These are phyloP conservation scores for Criorhina ranunculi DNA, from an alignment of 2,888 invertebrate species.

Conservation along the genomic window DNA sequence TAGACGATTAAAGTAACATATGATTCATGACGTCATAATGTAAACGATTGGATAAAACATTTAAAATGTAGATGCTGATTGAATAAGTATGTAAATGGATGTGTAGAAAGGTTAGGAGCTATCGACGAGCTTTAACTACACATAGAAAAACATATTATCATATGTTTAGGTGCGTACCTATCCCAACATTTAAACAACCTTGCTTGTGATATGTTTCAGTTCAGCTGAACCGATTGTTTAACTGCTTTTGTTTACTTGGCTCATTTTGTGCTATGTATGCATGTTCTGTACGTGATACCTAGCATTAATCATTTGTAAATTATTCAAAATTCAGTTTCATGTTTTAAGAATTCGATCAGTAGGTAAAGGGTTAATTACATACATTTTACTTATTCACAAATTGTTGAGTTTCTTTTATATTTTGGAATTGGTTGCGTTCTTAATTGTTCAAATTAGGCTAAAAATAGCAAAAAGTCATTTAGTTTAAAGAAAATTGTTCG, in stretches of 20 bases:
- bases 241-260: background rate
- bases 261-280: background rate
- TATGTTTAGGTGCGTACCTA: background rate
- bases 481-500: no score
- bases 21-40: conserved; percentile 33
- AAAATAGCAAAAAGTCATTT: no score
- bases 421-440: no score
- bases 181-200: conserved; percentile 7
- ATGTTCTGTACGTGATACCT: no score
- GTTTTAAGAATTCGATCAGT: no score
- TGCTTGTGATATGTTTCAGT: background rate
- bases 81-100: background rate
- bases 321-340: no score
- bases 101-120: background rate
- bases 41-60: background rate
- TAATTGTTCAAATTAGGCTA: no score
- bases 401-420: no score
- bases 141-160: background rate
- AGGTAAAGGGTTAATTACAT: no score
- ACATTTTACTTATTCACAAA: no score
- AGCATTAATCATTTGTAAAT: no score
- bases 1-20: conserved; percentile 2
- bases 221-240: background rate
- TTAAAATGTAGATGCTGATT: background rate
- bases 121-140: background rate